phyloP scores from a whole-genome alignment of 2,888 invertebrate species.

The Leptopterna dolabrata region DNA sequence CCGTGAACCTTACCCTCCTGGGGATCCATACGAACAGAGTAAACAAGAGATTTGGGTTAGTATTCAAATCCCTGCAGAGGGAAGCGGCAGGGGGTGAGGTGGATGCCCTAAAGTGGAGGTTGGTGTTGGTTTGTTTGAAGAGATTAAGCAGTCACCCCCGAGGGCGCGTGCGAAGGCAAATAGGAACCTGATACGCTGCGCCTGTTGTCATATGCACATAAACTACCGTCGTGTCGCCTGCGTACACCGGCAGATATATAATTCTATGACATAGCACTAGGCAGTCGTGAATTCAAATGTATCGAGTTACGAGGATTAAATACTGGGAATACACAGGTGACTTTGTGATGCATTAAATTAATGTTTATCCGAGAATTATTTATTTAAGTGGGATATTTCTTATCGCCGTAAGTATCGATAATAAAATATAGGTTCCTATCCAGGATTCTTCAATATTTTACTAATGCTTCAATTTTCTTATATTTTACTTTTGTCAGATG shows the following conservation, averaged over 20 bases:
- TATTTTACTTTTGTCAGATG: too few relatives aligned
- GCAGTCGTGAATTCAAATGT: too few relatives aligned
- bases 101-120: neutral
- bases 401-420: too few relatives aligned
- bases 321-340: too few relatives aligned
- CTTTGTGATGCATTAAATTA: too few relatives aligned
- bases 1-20: neutral
- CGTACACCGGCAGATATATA: neutral
- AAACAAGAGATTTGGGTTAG: neutral
- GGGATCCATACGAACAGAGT: neutral
- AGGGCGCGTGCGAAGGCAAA: conserved; percentile 1
- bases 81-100: neutral
- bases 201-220: neutral
- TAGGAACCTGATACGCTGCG: neutral
- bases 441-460: too few relatives aligned
- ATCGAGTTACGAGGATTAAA: too few relatives aligned
- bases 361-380: too few relatives aligned
- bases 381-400: too few relatives aligned
- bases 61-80: neutral
- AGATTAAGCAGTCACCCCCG: conserved; percentile 41
- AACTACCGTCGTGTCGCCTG: neutral
- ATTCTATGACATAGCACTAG: too few relatives aligned
- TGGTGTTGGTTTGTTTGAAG: conserved; percentile 38
- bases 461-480: too few relatives aligned
- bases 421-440: too few relatives aligned